Evolutionary conservation across 2,888 invertebrate species (phyloP).

Genomic region (Hyalella azteca): DNA sequence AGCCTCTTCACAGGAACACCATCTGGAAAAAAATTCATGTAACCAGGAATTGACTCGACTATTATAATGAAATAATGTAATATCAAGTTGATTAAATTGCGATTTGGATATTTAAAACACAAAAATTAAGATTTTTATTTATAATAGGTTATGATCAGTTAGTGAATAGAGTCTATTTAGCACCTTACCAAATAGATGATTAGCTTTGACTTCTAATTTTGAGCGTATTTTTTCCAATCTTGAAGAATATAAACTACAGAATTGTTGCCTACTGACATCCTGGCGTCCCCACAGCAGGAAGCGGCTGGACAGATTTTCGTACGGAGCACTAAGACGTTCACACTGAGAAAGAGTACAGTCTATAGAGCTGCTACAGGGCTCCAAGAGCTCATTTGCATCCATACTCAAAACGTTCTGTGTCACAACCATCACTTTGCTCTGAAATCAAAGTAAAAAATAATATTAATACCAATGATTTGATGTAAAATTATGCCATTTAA

Average conservation of each 20-base stretch:
- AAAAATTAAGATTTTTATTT: no score
- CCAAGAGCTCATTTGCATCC: constrained; percentile 28
- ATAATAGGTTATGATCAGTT: no score
- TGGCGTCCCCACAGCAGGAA: constrained; percentile 43
- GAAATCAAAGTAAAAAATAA: no score
- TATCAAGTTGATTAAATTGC: not conserved
- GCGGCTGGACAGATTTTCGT: constrained; percentile 43
- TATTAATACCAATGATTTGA: no score
- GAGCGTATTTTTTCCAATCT: constrained; percentile 49
- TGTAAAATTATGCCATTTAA: no score
- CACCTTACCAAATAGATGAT: constrained; percentile 43
- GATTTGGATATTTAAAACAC: no score
- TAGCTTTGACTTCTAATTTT: constrained; percentile 40
- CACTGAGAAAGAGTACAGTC: not conserved
- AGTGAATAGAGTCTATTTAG: not conserved
- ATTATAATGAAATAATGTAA: not conserved
- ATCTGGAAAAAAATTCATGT: constrained; percentile 46
- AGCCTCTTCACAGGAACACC: constrained; percentile 43
- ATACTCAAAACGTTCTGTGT: no score
- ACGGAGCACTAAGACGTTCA: constrained; percentile 37
- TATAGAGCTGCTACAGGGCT: not conserved
- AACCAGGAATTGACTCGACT: no score
- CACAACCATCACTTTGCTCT: no score
- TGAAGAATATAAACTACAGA: constrained; percentile 49
- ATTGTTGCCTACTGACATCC: constrained; percentile 48